A percentile compares a stretch with the other conserved stretches of the same genome.
Evolutionary conservation across 1,140 invertebrate genomes (phyloP).

Genomic region (Ostrea edulis): DNA sequence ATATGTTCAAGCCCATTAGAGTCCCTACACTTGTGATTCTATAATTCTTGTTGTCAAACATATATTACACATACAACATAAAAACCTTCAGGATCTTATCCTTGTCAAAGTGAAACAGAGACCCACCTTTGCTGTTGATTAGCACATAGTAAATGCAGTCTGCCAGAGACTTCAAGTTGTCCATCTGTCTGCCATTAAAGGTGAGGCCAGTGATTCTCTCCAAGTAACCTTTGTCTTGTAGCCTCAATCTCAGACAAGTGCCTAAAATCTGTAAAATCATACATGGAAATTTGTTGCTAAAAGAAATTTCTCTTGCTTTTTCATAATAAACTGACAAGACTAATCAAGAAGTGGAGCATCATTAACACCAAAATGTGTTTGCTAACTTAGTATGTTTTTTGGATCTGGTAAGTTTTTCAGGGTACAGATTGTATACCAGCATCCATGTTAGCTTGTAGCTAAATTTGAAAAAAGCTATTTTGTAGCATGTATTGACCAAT

Average conservation of each 20-base stretch:
- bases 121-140: constrained; percentile 69
- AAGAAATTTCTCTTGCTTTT: not conserved
- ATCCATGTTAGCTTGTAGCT: no score
- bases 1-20: not conserved
- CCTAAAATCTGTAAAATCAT: constrained; percentile 66
- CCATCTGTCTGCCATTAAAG: constrained; percentile 56
- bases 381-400: no score
- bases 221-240: constrained; percentile 59
- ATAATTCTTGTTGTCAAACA: not conserved
- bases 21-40: not conserved
- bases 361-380: no score
- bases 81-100: not conserved
- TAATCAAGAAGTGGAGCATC: no score
- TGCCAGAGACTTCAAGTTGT: constrained; percentile 64
- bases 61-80: not conserved
- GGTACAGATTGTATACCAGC: no score
- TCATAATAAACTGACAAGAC: not conserved
- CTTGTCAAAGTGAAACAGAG: no score
- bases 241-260: constrained; percentile 60
- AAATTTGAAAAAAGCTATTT: no score
- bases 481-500: no score
- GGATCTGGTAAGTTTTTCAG: no score
- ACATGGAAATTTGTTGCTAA: not conserved
- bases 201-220: constrained; percentile 60
- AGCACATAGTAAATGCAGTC: constrained; percentile 73